Base-by-base conservation (phyloP, 2,888 invertebrate genomes). In the Athripsodes cinereus region DNA sequence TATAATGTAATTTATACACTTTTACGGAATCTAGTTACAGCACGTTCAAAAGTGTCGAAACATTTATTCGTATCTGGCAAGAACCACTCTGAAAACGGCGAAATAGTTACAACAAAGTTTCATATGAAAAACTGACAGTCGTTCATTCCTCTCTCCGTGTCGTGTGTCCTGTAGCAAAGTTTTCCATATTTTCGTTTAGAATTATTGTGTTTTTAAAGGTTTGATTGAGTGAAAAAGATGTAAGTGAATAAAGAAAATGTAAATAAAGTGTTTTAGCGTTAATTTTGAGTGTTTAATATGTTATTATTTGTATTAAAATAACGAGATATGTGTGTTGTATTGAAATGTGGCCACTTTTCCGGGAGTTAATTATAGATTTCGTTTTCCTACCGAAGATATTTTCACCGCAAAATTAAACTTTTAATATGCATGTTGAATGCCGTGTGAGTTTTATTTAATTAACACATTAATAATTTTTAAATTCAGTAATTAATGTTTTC, bases 361-460 rank as follows among this genome's bases (percentile, higher is more conserved):
- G 40, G 40, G 40, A 40, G 40, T 40, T 40, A 40, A 40, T 8
- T 40, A 40, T 40, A 40, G 40, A 40, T 40, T 26, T 40, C 40
- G 13, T 40, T 40, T 40, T 40, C 40, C 40, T 8, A 40, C 40
- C 13, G 40, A 13, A 40, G 40, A 40, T 40, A 40, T 40, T 40
- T 40, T 40, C 40, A 40, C 13, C 13, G 2, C 40, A 40, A 40
- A 40, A 16, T 40, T 13, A 40, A 5, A 40, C 16, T 2, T 8
- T 40, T 26, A 26, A 40, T 40, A 40, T 40, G 40, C 40, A 40
- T 40, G 40, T 40, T 40, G 40, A n/a, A 8, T 40, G 40, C 13
- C 5, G 40, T 40, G 13, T 8, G 40, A 8, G 16, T n/a, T 40
- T 40, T 40, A 40, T 16, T 40, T 8, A 40, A 40, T 5, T 40